Evolutionary conservation across 2,113 vertebrate genomes (phyloP), one percentile per base, ranked within the genome.

Genomic region (Hippolais icterina): DNA sequence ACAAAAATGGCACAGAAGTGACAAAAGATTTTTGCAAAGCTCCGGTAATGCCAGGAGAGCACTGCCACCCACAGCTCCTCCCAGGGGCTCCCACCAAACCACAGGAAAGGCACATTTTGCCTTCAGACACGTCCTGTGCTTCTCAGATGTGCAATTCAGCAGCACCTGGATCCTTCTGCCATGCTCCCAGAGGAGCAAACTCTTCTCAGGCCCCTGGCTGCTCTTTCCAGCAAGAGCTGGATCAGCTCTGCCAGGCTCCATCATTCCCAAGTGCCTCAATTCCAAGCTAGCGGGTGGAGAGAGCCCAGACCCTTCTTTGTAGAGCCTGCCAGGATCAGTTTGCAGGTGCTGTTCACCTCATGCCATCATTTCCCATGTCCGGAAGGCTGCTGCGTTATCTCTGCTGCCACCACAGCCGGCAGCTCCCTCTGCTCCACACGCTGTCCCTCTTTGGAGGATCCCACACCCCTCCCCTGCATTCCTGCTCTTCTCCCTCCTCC

Each of bases 161-260:
- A 46, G 44, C 60, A 56, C 24, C 42, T 35, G 25, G n/a, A 29
- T 35, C 66, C 41, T 65, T 21, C 66, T 47, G 16, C 44, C 24
- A 2, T 0, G 0, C 29, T 49, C 5, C 3, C 66, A 83, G 41
- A 63, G 64, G 12, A 53, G 39, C 9, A 74, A 77, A 77, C 11
- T 29, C 41, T 49, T 35, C 33, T 69, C 49, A 42, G 39, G 5
- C 10, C 17, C 14, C 29, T 4, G 3, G 27, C 6, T 35, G 41
- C 9, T n/a, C 31, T 37, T 47, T 31, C 29, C 37, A 41, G 46
- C 25, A 59, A n/a, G n/a, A n/a, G n/a, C n/a, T n/a, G 19, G 11
- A 50, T 19, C 54, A 41, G 84, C 72, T 83, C 18, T 2, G 0
- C 23, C 8, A 6, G 8, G 22, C 24, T 54, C n/a, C 39, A 35